Evolutionary conservation across 2,797 vertebrate genomes (phyloP).

Genomic region (Tinamus major): DNA sequence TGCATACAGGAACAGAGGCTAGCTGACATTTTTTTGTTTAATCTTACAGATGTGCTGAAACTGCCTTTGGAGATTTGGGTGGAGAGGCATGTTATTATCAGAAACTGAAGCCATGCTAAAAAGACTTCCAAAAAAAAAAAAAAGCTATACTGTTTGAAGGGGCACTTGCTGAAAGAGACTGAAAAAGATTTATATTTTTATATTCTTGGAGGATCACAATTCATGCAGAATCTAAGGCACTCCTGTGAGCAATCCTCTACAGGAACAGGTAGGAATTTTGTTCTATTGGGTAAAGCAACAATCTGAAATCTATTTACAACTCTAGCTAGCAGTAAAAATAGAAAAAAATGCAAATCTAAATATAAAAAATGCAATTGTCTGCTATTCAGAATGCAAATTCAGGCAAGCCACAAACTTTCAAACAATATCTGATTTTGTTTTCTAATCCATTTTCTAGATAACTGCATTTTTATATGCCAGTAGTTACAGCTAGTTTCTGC

Average conservation of each 20-base stretch:
- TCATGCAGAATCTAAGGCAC: not conserved
- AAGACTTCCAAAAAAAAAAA: not conserved
- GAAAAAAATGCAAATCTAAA: too few species aligned
- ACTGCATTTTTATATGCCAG: not conserved
- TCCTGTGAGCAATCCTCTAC: not conserved
- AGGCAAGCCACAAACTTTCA: not conserved
- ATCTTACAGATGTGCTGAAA: not conserved
- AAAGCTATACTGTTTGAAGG: not conserved
- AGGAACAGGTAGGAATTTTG: not conserved
- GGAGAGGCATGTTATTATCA: not conserved
- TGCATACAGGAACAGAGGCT: not conserved
- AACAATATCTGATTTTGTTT: fast-evolving
- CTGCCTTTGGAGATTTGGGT: not conserved
- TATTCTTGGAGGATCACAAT: not conserved
- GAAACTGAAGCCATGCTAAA: not conserved
- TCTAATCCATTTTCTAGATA: not conserved
- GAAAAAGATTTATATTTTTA: not conserved
- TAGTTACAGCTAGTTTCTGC: not conserved
- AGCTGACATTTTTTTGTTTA: conserved; percentile 5
- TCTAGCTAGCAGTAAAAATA: not conserved
- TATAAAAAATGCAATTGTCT: not conserved
- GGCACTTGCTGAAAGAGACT: not conserved
- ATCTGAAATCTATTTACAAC: not conserved
- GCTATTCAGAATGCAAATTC: not conserved
- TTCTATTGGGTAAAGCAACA: not conserved